A percentile compares a stretch with the other conserved stretches of the same genome.
These are phyloP conservation scores for Clarias batrachus DNA, from an alignment of 2,113 vertebrate genomes.

Conservation along the genomic window DNA sequence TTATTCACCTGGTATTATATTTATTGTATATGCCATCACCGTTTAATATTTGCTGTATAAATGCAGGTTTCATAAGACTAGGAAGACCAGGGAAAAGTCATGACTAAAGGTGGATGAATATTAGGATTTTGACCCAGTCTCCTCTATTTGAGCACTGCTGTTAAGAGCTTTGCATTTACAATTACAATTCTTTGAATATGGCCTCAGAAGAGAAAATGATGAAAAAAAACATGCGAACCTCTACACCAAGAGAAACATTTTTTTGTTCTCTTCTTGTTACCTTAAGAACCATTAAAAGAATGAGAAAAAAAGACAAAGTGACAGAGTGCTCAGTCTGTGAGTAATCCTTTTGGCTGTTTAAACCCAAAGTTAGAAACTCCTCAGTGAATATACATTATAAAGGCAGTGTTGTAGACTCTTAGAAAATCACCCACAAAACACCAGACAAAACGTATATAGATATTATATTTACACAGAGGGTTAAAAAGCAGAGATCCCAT, in stretches of 20 bases:
- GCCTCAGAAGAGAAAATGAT: constrained; percentile 13
- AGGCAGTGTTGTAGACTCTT: constrained; percentile 15
- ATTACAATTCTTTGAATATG: not conserved
- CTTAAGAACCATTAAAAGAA: constrained; percentile 49
- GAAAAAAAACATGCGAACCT: constrained; percentile 43
- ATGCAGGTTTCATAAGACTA: not conserved
- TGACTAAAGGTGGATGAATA: not conserved
- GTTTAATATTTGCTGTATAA: not conserved
- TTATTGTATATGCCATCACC: not conserved
- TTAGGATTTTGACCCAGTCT: not conserved
- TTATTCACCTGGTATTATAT: not conserved
- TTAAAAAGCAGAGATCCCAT: constrained; percentile 67
- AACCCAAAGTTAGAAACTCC: constrained; percentile 57
- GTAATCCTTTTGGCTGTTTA: constrained; percentile 59
- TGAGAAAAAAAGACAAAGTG: constrained; percentile 56
- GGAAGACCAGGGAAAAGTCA: not conserved
- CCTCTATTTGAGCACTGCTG: not conserved
- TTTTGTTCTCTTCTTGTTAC: constrained; percentile 21
- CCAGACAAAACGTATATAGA: constrained; percentile 26
- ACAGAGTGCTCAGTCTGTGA: constrained; percentile 54
- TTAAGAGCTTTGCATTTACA: not conserved
- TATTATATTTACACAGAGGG: constrained; percentile 65
- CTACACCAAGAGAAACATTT: constrained; percentile 21
- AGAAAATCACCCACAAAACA: constrained; percentile 38
- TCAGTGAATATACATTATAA: constrained; percentile 20